These are phyloP conservation scores for Erpetoichthys calabaricus DNA, from an alignment of 2,797 vertebrate genomes.

Conservation along the genomic window DNA sequence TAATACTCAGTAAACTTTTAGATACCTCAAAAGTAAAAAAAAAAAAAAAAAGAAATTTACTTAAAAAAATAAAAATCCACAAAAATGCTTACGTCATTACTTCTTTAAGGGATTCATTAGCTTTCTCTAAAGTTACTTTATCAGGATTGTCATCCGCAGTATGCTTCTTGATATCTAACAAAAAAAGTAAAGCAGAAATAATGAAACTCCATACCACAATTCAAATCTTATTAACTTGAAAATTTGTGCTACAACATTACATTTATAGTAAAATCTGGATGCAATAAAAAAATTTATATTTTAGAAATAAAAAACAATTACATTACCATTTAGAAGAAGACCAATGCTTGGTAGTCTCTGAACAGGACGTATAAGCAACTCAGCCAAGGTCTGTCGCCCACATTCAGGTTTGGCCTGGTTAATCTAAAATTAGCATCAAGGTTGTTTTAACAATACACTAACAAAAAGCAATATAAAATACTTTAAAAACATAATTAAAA, in stretches of 20 bases:
- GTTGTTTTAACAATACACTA: neutral
- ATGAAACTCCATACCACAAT: no score
- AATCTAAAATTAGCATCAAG: slow-evolving; percentile 55
- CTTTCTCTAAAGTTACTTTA: slow-evolving; percentile 80
- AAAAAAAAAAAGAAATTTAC: neutral
- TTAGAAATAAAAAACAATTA: neutral
- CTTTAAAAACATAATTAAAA: neutral
- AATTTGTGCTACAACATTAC: no score
- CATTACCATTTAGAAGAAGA: slow-evolving; percentile 81
- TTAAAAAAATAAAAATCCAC: neutral
- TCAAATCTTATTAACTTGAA: no score
- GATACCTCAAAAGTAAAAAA: neutral
- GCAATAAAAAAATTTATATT: no score
- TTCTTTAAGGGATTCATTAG: slow-evolving; percentile 90
- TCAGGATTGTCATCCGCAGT: slow-evolving; percentile 89
- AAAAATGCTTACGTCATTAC: slow-evolving; percentile 86
- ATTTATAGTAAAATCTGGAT: no score
- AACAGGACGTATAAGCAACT: slow-evolving; percentile 90
- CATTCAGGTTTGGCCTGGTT: slow-evolving; percentile 95
- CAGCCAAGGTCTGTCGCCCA: slow-evolving; percentile 82
- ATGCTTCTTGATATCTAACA: slow-evolving; percentile 92
- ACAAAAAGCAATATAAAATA: neutral
- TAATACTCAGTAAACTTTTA: neutral
- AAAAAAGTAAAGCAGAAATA: neutral
- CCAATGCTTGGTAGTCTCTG: slow-evolving; percentile 90